These are phyloP conservation scores for Fregetta grallaria DNA, from an alignment of 2,113 vertebrate species.

Conservation along the genomic window DNA sequence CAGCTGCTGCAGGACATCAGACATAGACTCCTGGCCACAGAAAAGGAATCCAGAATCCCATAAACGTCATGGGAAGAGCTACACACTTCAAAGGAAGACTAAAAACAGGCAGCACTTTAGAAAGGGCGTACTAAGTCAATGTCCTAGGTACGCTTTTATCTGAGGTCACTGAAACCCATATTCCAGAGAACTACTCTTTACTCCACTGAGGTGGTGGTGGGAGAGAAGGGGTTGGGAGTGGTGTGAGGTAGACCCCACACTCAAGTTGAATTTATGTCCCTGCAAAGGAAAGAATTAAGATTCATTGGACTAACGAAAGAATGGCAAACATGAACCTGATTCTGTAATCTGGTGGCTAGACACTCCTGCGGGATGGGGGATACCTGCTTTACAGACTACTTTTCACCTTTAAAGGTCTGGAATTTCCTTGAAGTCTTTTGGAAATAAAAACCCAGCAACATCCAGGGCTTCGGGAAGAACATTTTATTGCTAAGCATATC, in stretches of 20 bases:
- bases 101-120: background rate
- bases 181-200: background rate
- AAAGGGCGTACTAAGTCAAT: background rate
- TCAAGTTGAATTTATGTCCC: background rate
- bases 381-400: background rate
- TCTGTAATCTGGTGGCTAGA: background rate
- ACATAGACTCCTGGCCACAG: background rate
- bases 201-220: background rate
- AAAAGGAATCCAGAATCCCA: background rate
- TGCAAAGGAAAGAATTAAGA: background rate
- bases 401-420: background rate
- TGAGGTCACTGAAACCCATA: background rate
- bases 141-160: background rate
- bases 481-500: slow-evolving; percentile 98
- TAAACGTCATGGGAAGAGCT: background rate
- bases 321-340: background rate
- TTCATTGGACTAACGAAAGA: background rate
- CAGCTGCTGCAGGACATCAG: background rate
- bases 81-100: background rate
- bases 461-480: slow-evolving; percentile 88
- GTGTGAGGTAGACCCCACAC: background rate
- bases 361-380: background rate
- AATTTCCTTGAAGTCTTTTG: background rate
- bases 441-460: slow-evolving; percentile 71
- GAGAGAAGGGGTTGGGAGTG: background rate